Conservation (phyloP, 1,140 invertebrate genomes). For the Drosophila paulistorum region DNA sequence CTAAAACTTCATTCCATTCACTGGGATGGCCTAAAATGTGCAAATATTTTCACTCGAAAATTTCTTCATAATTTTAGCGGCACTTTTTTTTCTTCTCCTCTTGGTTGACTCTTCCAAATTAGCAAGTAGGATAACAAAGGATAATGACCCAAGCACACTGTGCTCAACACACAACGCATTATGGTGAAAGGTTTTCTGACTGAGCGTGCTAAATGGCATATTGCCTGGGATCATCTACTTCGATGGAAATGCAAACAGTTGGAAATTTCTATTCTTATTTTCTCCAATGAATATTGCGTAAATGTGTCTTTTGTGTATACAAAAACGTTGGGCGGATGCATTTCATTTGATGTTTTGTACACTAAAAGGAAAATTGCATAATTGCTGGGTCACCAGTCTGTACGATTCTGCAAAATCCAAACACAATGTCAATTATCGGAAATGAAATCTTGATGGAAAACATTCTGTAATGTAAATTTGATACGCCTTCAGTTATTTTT, state of each 20-base stretch:
- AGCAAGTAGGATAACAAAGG: constrained; percentile 56
- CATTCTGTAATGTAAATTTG: background rate
- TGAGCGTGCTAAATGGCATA: constrained; percentile 59
- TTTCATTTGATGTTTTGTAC: constrained; percentile 34
- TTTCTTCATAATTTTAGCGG: constrained; percentile 79
- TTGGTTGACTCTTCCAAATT: constrained; percentile 39
- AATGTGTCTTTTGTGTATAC: constrained; percentile 33
- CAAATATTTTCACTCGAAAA: constrained; percentile 69
- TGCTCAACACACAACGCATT: constrained; percentile 14
- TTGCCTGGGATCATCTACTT: constrained; percentile 49
- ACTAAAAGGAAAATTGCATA: constrained; percentile 1
- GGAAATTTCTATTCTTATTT: constrained; percentile 34
- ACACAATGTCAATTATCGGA: background rate
- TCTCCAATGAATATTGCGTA: background rate
- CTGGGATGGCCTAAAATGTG: constrained; percentile 44
- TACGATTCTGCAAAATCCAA: background rate
- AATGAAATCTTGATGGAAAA: background rate
- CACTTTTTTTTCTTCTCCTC: constrained; percentile 48
- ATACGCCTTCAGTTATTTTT: background rate
- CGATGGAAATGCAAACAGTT: constrained; percentile 54
- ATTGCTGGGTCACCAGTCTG: background rate
- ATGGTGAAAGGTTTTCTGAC: constrained; percentile 25
- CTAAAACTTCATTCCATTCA: constrained; percentile 51
- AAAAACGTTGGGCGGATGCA: constrained; percentile 19
- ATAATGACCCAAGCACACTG: constrained; percentile 57